Conservation (phyloP, 2,113 vertebrate genomes). For the Percopsis transmontana region DNA sequence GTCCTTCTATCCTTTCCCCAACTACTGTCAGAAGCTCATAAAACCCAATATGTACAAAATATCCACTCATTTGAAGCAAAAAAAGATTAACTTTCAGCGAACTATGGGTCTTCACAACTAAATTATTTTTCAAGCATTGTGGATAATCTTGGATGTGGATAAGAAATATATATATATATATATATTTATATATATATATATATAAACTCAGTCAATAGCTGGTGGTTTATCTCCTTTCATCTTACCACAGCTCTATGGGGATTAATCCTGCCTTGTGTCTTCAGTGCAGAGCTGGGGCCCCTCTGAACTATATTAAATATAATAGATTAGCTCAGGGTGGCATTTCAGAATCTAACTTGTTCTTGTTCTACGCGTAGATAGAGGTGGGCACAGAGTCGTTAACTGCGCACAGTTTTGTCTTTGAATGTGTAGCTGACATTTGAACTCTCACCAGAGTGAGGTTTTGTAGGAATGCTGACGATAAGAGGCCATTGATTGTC, state of each 20-base stretch:
- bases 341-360: conserved; percentile 63
- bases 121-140: conserved; percentile 73
- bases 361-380: conserved; percentile 25
- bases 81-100: conserved; percentile 71
- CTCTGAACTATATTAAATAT: conserved; percentile 73
- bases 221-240: conserved; percentile 76
- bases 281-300: conserved; percentile 43
- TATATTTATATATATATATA: conserved; percentile 78
- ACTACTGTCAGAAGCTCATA: conserved; percentile 59
- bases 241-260: conserved; percentile 63
- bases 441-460: conserved; percentile 34
- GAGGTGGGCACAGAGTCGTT: conserved; percentile 46
- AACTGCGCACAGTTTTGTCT: conserved; percentile 46
- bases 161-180: too few species aligned
- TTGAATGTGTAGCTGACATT: conserved; percentile 39
- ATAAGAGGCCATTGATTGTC: conserved; percentile 53
- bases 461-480: conserved; percentile 28
- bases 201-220: conserved; percentile 74
- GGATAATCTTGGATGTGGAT: conserved; percentile 70
- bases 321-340: conserved; percentile 73
- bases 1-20: conserved; percentile 24
- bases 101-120: conserved; percentile 62
- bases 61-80: conserved; percentile 63
- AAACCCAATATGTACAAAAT: conserved; percentile 47
- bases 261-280: conserved; percentile 74